Evolutionary conservation across 2,888 invertebrate species (phyloP), one percentile per base, ranked within the genome.

Genomic region (Parnassius glacialis): DNA sequence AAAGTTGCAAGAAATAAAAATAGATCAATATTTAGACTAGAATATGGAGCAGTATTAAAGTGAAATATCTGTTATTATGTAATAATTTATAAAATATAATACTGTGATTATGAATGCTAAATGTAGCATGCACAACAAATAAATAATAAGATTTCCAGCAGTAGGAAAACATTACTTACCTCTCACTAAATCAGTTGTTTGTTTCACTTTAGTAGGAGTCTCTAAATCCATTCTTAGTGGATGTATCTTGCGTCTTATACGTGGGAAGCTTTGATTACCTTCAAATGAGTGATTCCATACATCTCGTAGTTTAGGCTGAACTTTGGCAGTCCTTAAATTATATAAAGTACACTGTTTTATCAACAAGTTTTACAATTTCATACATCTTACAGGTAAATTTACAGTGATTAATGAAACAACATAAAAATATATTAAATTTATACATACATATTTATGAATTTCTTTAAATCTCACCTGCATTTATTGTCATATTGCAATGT

Each of bases 211-310:
- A 2, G 84, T 81, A 16, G 86, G 84, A 62, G 87, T 87, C 59
- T 90, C 90, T 61, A 87, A 69, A 66, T 91, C 92, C 90, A 90
- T 92, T 67, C 67, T 89, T 61, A 85, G 78, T 9, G 83, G 86
- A 59, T 75, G 80, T 52, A 79, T 67, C 64, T 73, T 80, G 10
- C 82, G 80, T 59, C 74, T 90, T 74, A 92, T 70, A 52, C 87
- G 70, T n/a, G 94, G 94, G 74, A 93, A 94, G 68, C 94, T 94
- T 78, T 94, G 94, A 79, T 94, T 94, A 20, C 85, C 88, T 75
- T 94, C 94, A 85, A 93, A 94, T 42, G 93, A 93, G 73, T 87
- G 81, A 54, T 70, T 75, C 70, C 76, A 81, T 60, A 78, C 87
- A 74, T 74, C 67, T 64, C 70, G 73, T 62, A 74, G 72, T 65